Percentiles rank a stretch among this genome's conserved stretches.
Evolutionary conservation across 1,140 invertebrate genomes (phyloP).

Genomic region (Apocrypta bakeri): DNA sequence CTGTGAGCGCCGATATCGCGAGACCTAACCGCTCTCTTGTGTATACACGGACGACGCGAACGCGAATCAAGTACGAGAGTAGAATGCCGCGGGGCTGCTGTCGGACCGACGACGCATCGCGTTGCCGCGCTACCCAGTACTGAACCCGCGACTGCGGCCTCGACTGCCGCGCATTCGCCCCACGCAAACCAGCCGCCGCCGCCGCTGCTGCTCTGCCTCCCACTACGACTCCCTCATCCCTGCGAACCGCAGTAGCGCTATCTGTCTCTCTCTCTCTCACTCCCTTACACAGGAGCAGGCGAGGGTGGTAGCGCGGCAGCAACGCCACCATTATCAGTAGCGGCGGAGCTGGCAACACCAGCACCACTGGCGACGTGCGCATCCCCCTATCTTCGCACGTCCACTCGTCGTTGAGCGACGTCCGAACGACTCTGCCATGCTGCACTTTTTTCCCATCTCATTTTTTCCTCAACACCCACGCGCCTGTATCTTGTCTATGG

Average conservation of each 20-base stretch:
- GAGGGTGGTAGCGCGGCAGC: conserved; percentile 1
- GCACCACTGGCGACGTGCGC: background rate
- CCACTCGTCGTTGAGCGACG: background rate
- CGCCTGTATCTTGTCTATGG: background rate
- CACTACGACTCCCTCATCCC: conserved; percentile 41
- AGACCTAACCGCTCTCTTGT: background rate
- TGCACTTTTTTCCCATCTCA: conserved; percentile 17
- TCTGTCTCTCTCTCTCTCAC: conserved; percentile 46
- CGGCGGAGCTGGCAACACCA: conserved; percentile 33
- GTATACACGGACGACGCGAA: background rate
- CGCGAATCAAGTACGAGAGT: background rate
- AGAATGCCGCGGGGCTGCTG: background rate
- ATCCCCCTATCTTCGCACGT: background rate
- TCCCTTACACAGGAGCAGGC: background rate
- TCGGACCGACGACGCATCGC: conserved; percentile 68
- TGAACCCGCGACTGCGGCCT: conserved; percentile 66
- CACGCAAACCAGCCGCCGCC: conserved; percentile 67
- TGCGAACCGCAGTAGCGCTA: conserved; percentile 25
- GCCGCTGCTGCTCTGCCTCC: conserved; percentile 48
- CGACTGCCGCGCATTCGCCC: conserved; percentile 70
- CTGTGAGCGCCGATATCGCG: background rate
- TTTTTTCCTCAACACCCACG: background rate
- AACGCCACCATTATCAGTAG: conserved; percentile 36
- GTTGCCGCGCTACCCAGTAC: conserved; percentile 70
- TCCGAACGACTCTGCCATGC: too few relatives aligned